A percentile compares a stretch with the other conserved stretches of the same genome.
Evolutionary conservation across 2,113 vertebrate genomes (phyloP).

Genomic region (Cranoglanis bouderius): DNA sequence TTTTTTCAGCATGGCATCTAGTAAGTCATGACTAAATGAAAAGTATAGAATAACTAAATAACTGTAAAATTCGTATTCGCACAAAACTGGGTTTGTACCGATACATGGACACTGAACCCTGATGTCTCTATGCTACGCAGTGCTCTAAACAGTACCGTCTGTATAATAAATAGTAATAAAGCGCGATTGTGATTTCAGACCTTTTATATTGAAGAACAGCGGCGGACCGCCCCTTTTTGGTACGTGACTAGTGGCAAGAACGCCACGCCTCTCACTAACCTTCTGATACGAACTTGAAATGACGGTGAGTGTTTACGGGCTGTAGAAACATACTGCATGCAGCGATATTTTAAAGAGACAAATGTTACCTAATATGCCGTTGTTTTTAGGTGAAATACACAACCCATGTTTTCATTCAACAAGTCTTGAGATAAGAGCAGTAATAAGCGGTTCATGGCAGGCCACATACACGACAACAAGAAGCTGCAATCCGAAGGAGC

Average conservation of each 20-base stretch:
- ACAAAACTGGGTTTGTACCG: too few relatives aligned
- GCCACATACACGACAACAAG: not conserved
- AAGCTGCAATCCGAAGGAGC: not conserved
- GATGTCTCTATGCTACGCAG: too few relatives aligned
- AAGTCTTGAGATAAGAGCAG: not conserved
- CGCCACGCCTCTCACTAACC: not conserved
- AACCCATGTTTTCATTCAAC: not conserved
- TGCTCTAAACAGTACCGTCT: not conserved
- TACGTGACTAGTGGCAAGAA: not conserved
- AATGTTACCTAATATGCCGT: not conserved
- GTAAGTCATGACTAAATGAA: too few relatives aligned
- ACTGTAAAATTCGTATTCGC: too few relatives aligned
- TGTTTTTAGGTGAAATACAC: not conserved
- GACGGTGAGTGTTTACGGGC: slow-evolving; percentile 7
- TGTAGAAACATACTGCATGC: too few relatives aligned
- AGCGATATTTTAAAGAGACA: not conserved
- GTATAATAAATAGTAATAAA: too few relatives aligned
- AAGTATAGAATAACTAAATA: too few relatives aligned
- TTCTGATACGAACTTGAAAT: not conserved
- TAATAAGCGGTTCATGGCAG: not conserved
- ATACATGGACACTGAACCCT: too few relatives aligned
- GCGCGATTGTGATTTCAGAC: not conserved
- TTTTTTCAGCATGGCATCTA: too few relatives aligned
- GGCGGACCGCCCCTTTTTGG: not conserved
- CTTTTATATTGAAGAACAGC: not conserved